A percentile compares a stretch with the other conserved stretches of the same genome.
Conservation (phyloP, 2,888 invertebrate species). For the Melanotus villosus region DNA sequence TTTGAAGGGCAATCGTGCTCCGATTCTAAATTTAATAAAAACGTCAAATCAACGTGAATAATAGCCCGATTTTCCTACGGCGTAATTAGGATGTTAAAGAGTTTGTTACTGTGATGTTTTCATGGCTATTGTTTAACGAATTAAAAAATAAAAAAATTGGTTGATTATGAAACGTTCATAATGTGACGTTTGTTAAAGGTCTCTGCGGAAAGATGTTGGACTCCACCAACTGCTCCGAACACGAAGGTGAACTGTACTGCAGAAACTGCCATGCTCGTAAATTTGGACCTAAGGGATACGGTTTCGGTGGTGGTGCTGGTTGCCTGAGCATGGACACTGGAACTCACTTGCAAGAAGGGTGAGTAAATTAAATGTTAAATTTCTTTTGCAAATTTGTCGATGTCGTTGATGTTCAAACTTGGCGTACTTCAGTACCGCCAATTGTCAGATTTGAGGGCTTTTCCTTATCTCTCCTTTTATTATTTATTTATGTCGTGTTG, state of each 20-base stretch:
- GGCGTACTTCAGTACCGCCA: slow-evolving; percentile 38
- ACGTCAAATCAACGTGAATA: no score
- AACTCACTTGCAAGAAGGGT: slow-evolving; percentile 88
- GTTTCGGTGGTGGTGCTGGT: slow-evolving; percentile 98
- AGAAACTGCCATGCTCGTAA: slow-evolving; percentile 98
- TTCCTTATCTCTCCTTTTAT: slow-evolving; percentile 65
- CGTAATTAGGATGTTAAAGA: no score
- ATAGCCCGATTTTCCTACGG: no score
- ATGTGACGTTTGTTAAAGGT: slow-evolving; percentile 9
- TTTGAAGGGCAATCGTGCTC: no score
- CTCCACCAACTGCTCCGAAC: slow-evolving; percentile 98
- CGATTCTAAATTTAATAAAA: no score
- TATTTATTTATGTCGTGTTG: slow-evolving; percentile 33
- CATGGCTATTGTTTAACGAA: no score
- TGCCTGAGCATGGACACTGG: slow-evolving; percentile 97
- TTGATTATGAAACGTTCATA: no score
- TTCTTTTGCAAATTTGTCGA: neutral
- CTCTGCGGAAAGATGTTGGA: slow-evolving; percentile 96
- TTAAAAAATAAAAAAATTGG: no score
- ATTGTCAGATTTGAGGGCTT: slow-evolving; percentile 66
- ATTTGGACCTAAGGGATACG: slow-evolving; percentile 98
- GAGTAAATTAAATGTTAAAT: no score
- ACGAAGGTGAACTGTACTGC: slow-evolving; percentile 97
- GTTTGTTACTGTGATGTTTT: no score
- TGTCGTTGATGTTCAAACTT: slow-evolving; percentile 44